Evolutionary conservation across 2,797 vertebrate species (phyloP), one percentile per base, ranked within the genome.

Genomic region (Sebastes taczanowskii): DNA sequence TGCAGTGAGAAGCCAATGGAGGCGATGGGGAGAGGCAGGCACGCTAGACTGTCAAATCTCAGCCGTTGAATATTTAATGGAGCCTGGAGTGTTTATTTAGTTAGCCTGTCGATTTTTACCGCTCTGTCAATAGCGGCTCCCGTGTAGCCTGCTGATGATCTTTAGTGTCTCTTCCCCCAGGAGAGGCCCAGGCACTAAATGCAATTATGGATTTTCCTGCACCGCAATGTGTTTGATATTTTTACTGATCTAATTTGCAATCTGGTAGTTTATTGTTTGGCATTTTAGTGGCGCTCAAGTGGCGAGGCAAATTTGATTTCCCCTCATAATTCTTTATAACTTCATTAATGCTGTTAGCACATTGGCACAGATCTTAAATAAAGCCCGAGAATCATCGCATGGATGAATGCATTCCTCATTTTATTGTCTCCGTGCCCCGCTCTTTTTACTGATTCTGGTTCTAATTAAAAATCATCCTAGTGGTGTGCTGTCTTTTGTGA

Each of bases 201-300:
- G 97, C 97, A 99, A 99, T 99, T 99, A 99, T 98, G 96, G 97
- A 98, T 98, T 98, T 98, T 97, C 97, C 93, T 95, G 94, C 98
- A 97, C 97, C 91, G 96, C 97, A 97, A 98, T 97, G 97, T 97
- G 97, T 98, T 98, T 99, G 98, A 99, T 99, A 99, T 99, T 99
- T 99, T 97, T 97, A 97, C 97, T 99, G 98, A 99, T 99, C 98
- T 99, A 99, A 99, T 99, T 99, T 99, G 97, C 98, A 99, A 98
- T 98, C 98, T 99, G 98, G 97, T 99, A 99, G 97, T 99, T 99
- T 99, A 99, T 99, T 99, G 98, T 99, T 98, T 99, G 98, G 98
- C 98, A 99, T 99, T 99, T 99, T 98, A 98, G 98, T 97, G 97
- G 97, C 95, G 96, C 97, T 99, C 97, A 98, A 98, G 97, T 98